Evolutionary conservation across 1,140 invertebrate species (phyloP), one percentile per base, ranked within the genome.

Genomic region (Papilio machaon): DNA sequence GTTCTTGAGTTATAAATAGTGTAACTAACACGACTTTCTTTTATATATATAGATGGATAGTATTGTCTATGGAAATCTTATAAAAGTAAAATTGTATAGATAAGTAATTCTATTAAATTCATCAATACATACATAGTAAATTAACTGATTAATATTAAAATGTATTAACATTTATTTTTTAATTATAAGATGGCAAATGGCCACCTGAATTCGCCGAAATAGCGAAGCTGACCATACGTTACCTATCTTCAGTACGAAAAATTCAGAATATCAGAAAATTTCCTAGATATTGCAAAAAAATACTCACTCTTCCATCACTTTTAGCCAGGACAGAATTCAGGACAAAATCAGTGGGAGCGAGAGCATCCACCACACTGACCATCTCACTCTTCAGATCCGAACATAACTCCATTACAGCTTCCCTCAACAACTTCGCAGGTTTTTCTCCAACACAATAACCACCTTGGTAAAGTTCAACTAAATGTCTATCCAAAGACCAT

Each of bases 341-440:
- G 54, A 98, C 95, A 90, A 97, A 99, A 95, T 99, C 98, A 4
- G 98, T 97, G 3, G 98, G 98, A 46, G 98, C 97, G 46, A 99
- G 94, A 60, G 97, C 97, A 94, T 99, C 98, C 1, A 97, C 97
- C 15, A 99, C 94, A 49, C 96, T 94, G 6, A 99, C 96, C 43
- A 97, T 96, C 73, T 99, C 97, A 49, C 96, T 92, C 91, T 98
- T 97, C 30, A 99, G 90, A 47, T 96, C 95, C 15, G 85, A 90
- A 90, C 98, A 98, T 35, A 98, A 88, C 49, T 95, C 91, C 79
- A 98, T 88, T 19, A 98, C 96, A 0, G 95, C 95, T 58, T 96
- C 91, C 73, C 97, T 95, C 30, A 98, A 85, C 15, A 96, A 85
- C 49, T 91, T 82, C 2, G 95, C 95, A 58, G 96, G 79, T 3